Base-by-base conservation (phyloP, 2,113 vertebrate species). In the Syngnathus typhle region DNA sequence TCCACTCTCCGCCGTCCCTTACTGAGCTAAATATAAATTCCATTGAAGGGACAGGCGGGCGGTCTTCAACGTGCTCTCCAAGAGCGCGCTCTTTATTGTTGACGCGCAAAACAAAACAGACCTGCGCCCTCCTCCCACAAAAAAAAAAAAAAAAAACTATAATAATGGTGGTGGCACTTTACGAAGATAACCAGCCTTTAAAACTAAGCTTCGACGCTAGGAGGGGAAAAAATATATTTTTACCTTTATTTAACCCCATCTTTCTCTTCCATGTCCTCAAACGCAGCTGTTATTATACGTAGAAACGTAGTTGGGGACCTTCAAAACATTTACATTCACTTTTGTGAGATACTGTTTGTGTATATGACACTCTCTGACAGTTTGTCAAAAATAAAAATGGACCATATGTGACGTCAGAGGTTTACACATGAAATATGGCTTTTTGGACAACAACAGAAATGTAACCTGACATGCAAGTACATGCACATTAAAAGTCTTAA, bases 211-310 rank as follows among this genome's bases (percentile, higher is more conserved):
- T 2, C 27, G 27, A 3, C 27, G 27, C 27, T 32, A 3, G 27
- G 2, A 32, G 27, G 47, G 38, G 38, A 51, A 13, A 59, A 16
- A 51, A 43, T 52, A 62, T 60, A 32, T 27, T 49, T 60, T 58
- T 2, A 70, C 75, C 69, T 86, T 74, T 70, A 81, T 66, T 72
- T 66, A 61, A 41, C 78, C 65, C 69, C 72, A 60, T 73, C 13
- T 73, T 58, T 32, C 59, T 32, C 59, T 2, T 66, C 49, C 6
- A 41, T 43, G 73, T 77, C 75, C 74, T 72, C 56, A 74, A 77
- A 81, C 61, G 80, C 80, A 81, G 88, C 80, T 88, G 83, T 84
- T 88, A 69, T 86, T 86, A 79, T 88, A 83, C 82, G 80, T 67
- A 74, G 67, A 71, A 56, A 67, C n/a, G 37, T 27, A 77, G 62